These are phyloP conservation scores for Eugnorisma glareosa DNA, from an alignment of 2,888 invertebrate genomes.

Conservation along the genomic window DNA sequence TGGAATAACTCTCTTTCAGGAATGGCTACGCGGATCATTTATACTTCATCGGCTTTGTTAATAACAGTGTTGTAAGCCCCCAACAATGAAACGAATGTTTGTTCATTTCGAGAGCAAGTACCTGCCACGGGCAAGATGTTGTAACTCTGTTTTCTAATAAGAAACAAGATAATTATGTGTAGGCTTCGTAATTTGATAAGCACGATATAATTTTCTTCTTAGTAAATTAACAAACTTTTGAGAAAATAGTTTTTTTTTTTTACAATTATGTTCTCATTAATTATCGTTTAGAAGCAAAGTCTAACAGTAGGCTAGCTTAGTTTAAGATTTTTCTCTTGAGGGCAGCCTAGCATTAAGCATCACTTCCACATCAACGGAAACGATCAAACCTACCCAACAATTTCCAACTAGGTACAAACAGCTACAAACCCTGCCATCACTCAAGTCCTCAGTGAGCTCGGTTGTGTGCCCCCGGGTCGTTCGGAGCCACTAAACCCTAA, in stretches of 20 bases:
- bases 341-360: background rate
- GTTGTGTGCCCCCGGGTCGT: constrained; percentile 67
- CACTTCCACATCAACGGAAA: background rate
- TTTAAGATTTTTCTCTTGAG: background rate
- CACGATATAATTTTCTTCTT: background rate
- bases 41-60: constrained; percentile 89
- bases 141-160: constrained; percentile 14
- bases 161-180: constrained; percentile 17
- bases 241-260: background rate
- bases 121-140: constrained; percentile 51
- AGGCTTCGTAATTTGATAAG: background rate
- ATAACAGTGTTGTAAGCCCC: constrained; percentile 76
- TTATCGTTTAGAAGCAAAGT: background rate
- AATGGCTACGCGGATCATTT: constrained; percentile 88
- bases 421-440: constrained; percentile 6
- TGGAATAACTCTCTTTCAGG: constrained; percentile 85
- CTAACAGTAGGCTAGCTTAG: background rate
- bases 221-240: background rate
- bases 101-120: constrained; percentile 62
- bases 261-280: background rate
- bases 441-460: constrained; percentile 66
- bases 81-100: constrained; percentile 68
- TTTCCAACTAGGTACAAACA: background rate
- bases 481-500: constrained; percentile 74
- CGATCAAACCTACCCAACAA: constrained; percentile 7